Conservation (phyloP, 1,140 invertebrate species). For the Drusus annulatus region DNA sequence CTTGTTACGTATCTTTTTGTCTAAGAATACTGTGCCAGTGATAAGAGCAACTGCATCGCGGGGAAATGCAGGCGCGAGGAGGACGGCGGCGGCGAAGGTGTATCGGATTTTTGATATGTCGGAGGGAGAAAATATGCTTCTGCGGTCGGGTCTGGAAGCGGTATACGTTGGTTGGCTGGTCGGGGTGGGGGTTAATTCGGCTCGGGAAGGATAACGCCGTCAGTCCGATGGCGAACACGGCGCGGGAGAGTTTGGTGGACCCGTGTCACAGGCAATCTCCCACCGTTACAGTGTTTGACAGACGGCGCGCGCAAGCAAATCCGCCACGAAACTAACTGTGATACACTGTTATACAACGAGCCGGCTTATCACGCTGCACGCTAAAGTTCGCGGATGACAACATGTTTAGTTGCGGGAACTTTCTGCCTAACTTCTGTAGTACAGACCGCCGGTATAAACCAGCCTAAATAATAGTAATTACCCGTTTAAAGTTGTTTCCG, state of each 20-base stretch:
- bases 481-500: not conserved
- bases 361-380: not conserved
- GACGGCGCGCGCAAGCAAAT: constrained; percentile 9
- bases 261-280: constrained; percentile 28
- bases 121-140: constrained; percentile 38
- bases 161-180: constrained; percentile 3
- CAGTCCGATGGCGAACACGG: constrained; percentile 56
- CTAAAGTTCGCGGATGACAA: not conserved
- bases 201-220: constrained; percentile 42
- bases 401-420: not conserved
- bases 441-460: not conserved
- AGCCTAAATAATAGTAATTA: not conserved
- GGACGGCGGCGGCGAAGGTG: constrained; percentile 22
- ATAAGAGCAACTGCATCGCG: constrained; percentile 47
- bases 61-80: constrained; percentile 29
- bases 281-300: constrained; percentile 13
- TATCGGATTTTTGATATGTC: constrained; percentile 6
- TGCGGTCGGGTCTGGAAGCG: constrained; percentile 32
- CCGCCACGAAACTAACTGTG: not conserved
- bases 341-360: not conserved
- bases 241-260: constrained; percentile 33
- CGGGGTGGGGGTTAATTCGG: constrained; percentile 41
- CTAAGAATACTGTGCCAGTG: constrained; percentile 4
- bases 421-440: not conserved
- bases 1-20: constrained; percentile 14